A percentile compares a stretch with the other conserved stretches of the same genome.
Evolutionary conservation across 2,888 invertebrate species (phyloP).

Genomic region (Meteorus colon): DNA sequence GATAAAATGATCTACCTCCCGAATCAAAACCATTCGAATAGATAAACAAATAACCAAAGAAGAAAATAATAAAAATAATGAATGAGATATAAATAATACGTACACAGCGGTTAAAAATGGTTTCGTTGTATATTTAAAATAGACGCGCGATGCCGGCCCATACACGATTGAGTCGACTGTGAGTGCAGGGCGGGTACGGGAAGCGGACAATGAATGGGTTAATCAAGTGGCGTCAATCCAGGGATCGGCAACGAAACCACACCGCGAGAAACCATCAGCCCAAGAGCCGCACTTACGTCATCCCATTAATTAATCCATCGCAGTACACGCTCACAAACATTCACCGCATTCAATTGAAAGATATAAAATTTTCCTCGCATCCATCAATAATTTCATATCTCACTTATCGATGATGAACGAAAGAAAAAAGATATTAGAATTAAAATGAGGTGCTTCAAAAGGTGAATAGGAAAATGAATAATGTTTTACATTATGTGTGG

Average conservation of each 20-base stretch:
- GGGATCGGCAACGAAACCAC: constrained; percentile 24
- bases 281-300: constrained; percentile 24
- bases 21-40: not conserved
- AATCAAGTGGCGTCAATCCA: constrained; percentile 43
- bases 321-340: not conserved
- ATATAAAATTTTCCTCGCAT: not conserved
- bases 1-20: not conserved
- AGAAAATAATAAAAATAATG: not conserved
- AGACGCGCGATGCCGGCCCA: constrained; percentile 8
- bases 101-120: not conserved
- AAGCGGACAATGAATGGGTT: constrained; percentile 40
- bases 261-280: constrained; percentile 5
- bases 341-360: not conserved
- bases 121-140: constrained; percentile 16
- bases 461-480: not conserved
- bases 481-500: not conserved
- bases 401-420: not conserved
- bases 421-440: not conserved
- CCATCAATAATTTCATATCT: not conserved
- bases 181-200: constrained; percentile 35
- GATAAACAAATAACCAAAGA: not conserved
- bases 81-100: not conserved
- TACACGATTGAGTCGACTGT: constrained; percentile 38
- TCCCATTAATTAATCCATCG: constrained; percentile 35
- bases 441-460: not conserved